A percentile compares a stretch with the other conserved stretches of the same genome.
Evolutionary conservation across 2,888 invertebrate genomes (phyloP).

Genomic region (Cenopis cana): DNA sequence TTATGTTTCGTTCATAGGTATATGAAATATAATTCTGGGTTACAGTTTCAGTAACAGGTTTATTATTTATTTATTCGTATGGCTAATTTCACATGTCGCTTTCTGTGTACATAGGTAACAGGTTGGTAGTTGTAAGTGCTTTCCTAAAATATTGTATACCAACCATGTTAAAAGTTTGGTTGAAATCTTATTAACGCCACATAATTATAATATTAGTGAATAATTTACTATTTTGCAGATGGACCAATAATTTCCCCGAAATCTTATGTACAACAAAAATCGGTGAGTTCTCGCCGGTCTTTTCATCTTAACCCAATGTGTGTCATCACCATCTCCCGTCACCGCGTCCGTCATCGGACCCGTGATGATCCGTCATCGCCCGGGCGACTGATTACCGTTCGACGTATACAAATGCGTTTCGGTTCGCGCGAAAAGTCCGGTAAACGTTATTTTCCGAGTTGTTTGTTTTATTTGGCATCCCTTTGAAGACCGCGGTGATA

Average conservation of each 20-base stretch:
- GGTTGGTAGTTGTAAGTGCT: too few species aligned
- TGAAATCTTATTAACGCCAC: too few species aligned
- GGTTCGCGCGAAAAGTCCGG: slow-evolving; percentile 43
- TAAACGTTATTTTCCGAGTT: slow-evolving; percentile 46
- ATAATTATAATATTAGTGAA: too few species aligned
- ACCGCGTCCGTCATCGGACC: slow-evolving; percentile 23
- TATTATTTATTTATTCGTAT: too few species aligned
- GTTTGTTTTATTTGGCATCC: slow-evolving; percentile 53
- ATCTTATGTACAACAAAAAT: background rate
- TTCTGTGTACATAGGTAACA: too few species aligned
- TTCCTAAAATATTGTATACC: too few species aligned
- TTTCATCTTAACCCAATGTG: slow-evolving; percentile 19
- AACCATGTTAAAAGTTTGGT: too few species aligned
- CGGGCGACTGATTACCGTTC: slow-evolving; percentile 42
- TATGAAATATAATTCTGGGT: too few species aligned
- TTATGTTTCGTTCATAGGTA: too few species aligned
- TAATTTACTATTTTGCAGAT: too few species aligned
- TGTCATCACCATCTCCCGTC: slow-evolving; percentile 13
- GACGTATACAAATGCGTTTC: slow-evolving; percentile 41
- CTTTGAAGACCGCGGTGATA: slow-evolving; percentile 52
- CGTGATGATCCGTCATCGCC: slow-evolving; percentile 10
- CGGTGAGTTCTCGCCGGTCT: background rate
- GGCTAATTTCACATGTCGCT: too few species aligned
- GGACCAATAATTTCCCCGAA: background rate
- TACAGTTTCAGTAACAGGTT: too few species aligned